Evolutionary conservation across 2,888 invertebrate species (phyloP), one percentile per base, ranked within the genome.

Genomic region (Troglohyphantes excavatus): DNA sequence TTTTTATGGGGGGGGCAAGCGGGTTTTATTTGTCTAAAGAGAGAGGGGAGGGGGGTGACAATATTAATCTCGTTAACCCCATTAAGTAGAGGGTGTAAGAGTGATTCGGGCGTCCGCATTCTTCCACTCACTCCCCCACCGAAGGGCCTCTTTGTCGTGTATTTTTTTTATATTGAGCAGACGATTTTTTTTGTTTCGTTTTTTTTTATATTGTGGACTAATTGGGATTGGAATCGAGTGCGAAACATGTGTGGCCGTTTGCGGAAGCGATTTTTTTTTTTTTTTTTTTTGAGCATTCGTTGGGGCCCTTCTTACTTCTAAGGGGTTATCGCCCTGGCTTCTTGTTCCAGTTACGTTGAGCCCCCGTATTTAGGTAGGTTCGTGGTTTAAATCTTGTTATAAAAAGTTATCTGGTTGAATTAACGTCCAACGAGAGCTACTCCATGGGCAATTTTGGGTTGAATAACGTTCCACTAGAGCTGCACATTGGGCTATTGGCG

Each of bases 31-130:
- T 76, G 72, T 76, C 11, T 63, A 61, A 29, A 63, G 76, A 53
- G 26, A 9, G 5, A 17, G 39, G 59, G 59, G 61, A 21, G n/a
- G 21, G 26, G 19, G n/a, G n/a, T 3, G 23, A 21, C 43, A 9
- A 29, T 39, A 46, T 68, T 67, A 73, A 46, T 39, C 26, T 73
- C 46, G 43, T 73, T 73, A 81, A 68, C 68, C 68, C 46, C 68
- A 9, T 68, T 81, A 21, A 5, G 53, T 19, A 2, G 23, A 33
- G 21, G 23, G 70, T 13, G 70, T 39, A 23, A 43, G 43, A 13
- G 21, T 19, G 61, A 61, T 33, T n/a, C n/a, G 21, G 29, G 61
- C 9, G 81, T 81, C 81, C 79, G 79, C 79, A 81, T 81, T 81
- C 79, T 46, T 23, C 11, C 26, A 26, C 11, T n/a, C 76, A n/a